Base-by-base conservation (phyloP, 2,888 invertebrate species). In the Apotomis betuletana region DNA sequence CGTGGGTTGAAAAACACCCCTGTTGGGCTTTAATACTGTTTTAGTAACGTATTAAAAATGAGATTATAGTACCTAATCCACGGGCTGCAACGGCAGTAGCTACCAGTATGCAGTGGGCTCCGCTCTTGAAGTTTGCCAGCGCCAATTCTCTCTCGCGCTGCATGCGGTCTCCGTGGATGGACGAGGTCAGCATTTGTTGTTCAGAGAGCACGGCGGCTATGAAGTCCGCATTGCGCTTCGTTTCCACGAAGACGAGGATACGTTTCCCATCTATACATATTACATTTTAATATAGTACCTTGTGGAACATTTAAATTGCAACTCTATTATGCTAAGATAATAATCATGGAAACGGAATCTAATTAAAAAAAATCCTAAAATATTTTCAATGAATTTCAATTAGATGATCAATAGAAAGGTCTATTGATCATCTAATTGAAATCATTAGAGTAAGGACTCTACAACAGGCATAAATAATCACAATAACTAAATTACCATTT, bases 141-240 rank as follows among this genome's bases (percentile, higher is more conserved):
- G 99, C 99, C 80, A 98, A 97, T 90, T 99, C 99, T 65, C 99
- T 95, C 87, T 99, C 99, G 64, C 97, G 95, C 87, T 99, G 99
- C 81, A 97, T 95, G 61, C 99, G 96, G 91, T 99, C 99, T 51
- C 99, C 99, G 90, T 99, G 99, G 83, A 99, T 99, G 54, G 99
- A 99, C 4, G 99, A 98, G 0, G 99, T 99, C 6, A 98, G 96
- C 85, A 96, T 94, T 70, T 96, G 95, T n/a, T 90, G 88, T 85
- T 97, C 97, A 0, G 96, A 97, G 46, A 99, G 87, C 79, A 95
- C 95, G 0, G 96, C 95, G 0, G 98, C 99, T 36, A 98, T 90
- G 84, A 97, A 98, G 87, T 99, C 99, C 0, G 98, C 98, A 72
- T 95, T 96, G 57, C 97, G 95, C 83, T 99, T 98, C 12, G 96